Evolutionary conservation across 2,113 vertebrate genomes (phyloP), one percentile per base, ranked within the genome.

Genomic region (Ictalurus punctatus): DNA sequence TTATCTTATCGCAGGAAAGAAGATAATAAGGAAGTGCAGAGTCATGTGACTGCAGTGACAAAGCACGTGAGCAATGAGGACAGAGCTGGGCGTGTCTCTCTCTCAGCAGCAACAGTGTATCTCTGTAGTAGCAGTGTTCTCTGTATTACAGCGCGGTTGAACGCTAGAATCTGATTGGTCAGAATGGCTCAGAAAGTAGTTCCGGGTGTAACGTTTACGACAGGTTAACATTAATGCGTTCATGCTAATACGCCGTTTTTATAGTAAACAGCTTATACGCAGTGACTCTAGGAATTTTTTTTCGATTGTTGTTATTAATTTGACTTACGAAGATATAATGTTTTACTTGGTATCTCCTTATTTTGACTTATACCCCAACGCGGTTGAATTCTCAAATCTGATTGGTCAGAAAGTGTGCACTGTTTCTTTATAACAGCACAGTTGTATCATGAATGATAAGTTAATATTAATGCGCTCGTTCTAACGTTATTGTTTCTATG

Each of bases 11-110:
- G 80, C 23, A 27, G n/a, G 1, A 79, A 63, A 23, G 37, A 73
- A 73, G 90, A 90, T 92, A 78, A 63, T 7, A 59, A 90, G 90
- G 88, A 91, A 89, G 78, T 82, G 13, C 27, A 74, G 90, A 8
- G 58, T 95, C 95, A 96, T 91, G 93, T 95, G 95, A 96, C 94
- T 52, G 84, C 84, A 86, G 90, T 91, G 90, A 91, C 73, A 86
- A 65, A 48, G 2, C 94, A 93, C 93, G 91, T 93, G 94, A 59
- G 56, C 52, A 4, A 34, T 13, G 7, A 25, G 23, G 63, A 89
- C 80, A 54, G 87, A 89, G 81, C 89, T 84, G 87, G 91, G 87
- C 65, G 90, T 48, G 83, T 76, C 54, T 56, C 54, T 14, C 48
- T 52, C 48, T 52, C 48, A 52, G 48, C 30, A 71, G 69, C 6